Evolutionary conservation across 2,888 invertebrate genomes (phyloP), one percentile per base, ranked within the genome.

Genomic region (Microctonus hyperodae): DNA sequence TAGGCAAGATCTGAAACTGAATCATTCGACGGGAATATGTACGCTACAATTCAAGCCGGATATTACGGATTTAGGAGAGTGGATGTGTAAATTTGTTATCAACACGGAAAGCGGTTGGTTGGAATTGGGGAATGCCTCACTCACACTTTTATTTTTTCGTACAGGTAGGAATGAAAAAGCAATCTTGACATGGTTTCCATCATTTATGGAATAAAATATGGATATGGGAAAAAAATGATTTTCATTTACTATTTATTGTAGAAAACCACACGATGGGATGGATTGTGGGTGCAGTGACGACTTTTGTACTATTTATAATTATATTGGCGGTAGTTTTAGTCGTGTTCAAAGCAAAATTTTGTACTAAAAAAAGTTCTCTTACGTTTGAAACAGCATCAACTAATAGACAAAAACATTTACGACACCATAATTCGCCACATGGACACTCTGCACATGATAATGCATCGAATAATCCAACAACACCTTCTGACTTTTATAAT

Each of bases 201-300:
- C 6, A 20, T 1, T 16, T 16, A 13, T 16, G 11, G 23, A n/a
- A 11, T 53, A n/a, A 25, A 4, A 53, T n/a, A 3, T 13, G 9
- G 25, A 4, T 22, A 16, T 13, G 10, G 4, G 10, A 44, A 16
- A 16, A 44, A 33, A 33, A 62, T 4, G 56, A 35, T 23, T 28
- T 7, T 35, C 9, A 23, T 58, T 37, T 40, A 16, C 64, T 23
- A 64, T 67, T 60, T 5, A 74, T 70, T 70, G 2, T 62, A 83
- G 84, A 82, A 70, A 76, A 80, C 28, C 58, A 65, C 33, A 80
- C 72, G 62, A 68, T 84, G 5, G 80, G 80, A 59, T 83, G 83
- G 83, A 77, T 83, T 13, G 83, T 83, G 11, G 83, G 83, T n/a
- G 78, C 80, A 1, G 65, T 81, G 37, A 83, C 83, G 2, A 77